A percentile compares a stretch with the other conserved stretches of the same genome.
phyloP scores from a whole-genome alignment of 1,140 invertebrate species.

The Adoxophyes honmai region DNA sequence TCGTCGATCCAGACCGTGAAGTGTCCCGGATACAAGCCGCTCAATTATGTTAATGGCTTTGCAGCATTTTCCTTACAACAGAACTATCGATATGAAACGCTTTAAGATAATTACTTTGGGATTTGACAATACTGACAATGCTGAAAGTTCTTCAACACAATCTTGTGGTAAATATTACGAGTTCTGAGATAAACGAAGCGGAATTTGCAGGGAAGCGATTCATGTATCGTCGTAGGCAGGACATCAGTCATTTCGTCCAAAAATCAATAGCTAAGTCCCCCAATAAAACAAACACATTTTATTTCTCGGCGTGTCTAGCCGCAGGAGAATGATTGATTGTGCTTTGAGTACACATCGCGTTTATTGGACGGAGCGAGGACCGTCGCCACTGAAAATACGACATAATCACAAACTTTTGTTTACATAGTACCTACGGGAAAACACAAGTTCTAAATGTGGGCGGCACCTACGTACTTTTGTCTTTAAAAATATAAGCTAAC shows the following conservation, averaged over 20 bases:
- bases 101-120: conserved; percentile 22
- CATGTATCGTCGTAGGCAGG: conserved; percentile 19
- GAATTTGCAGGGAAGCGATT: too few relatives aligned
- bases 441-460: conserved; percentile 19
- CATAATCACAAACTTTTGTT: conserved; percentile 31
- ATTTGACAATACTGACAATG: too few relatives aligned
- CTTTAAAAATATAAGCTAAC: background rate
- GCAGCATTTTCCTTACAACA: conserved; percentile 38
- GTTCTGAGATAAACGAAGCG: too few relatives aligned
- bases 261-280: conserved; percentile 57
- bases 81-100: conserved; percentile 37
- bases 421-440: conserved; percentile 29
- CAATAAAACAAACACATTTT: conserved; percentile 72
- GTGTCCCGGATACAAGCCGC: conserved; percentile 57
- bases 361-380: conserved; percentile 55
- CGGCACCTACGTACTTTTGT: background rate
- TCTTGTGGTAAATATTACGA: too few relatives aligned
- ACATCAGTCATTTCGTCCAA: conserved; percentile 53
- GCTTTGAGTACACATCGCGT: conserved; percentile 61
- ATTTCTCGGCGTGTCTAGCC: conserved; percentile 62
- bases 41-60: conserved; percentile 71
- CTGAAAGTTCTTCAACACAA: too few relatives aligned
- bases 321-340: conserved; percentile 69
- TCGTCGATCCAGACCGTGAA: conserved; percentile 53
- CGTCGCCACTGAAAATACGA: conserved; percentile 24